A percentile compares a stretch with the other conserved stretches of the same genome.
Conservation (phyloP, 2,797 vertebrate species). For the Micrastur ruficollis region DNA sequence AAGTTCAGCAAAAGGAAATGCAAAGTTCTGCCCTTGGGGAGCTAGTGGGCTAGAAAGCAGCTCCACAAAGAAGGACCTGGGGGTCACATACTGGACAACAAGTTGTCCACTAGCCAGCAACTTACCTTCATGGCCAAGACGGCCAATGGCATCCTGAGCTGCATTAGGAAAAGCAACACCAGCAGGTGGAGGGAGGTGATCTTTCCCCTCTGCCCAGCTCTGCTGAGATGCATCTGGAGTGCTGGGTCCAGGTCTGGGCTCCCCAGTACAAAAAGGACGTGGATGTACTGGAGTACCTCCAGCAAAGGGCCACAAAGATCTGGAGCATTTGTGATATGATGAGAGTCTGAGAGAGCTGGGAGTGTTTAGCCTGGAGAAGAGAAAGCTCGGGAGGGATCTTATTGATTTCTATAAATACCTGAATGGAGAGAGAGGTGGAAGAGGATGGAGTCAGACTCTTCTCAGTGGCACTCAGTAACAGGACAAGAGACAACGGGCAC, state of each 20-base stretch:
- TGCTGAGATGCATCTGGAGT: background rate
- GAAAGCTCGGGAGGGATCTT: background rate
- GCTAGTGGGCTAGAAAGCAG: background rate
- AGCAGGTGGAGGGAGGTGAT: background rate
- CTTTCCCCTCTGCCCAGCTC: background rate
- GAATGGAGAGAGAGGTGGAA: too few species aligned
- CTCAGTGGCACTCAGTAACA: too few species aligned
- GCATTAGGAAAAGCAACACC: background rate
- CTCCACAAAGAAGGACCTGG: background rate
- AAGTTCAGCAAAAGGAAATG: too few species aligned
- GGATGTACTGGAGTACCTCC: background rate
- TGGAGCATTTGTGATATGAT: background rate
- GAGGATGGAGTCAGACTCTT: background rate
- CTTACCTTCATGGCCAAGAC: background rate
- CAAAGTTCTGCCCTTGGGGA: too few species aligned
- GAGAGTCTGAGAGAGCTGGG: background rate
- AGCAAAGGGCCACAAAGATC: background rate
- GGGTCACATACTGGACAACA: background rate
- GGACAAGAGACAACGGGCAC: too few species aligned
- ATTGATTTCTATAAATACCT: background rate
- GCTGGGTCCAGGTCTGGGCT: background rate
- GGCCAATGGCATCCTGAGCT: background rate
- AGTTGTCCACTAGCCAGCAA: background rate
- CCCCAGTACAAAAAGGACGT: background rate
- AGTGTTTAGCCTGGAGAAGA: background rate